Percentiles rank a stretch among this genome's conserved stretches.
phyloP scores from a whole-genome alignment of 2,113 vertebrate genomes.

The Thermophis baileyi region DNA sequence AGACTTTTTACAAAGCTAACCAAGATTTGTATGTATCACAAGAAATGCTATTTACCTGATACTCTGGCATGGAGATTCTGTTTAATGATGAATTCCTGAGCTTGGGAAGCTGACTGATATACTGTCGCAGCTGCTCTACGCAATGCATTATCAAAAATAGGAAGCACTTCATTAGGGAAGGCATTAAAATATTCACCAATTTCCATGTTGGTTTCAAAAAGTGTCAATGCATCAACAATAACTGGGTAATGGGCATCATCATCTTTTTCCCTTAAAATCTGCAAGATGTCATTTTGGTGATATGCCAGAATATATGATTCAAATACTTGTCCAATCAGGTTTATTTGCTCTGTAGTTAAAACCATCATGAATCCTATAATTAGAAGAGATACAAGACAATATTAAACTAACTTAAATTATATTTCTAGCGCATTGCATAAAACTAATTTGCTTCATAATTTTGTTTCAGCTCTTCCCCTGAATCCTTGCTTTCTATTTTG shows the following conservation, averaged over 20 bases:
- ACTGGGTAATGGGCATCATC: constrained; percentile 79
- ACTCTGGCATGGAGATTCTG: constrained; percentile 83
- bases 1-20: background rate
- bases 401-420: background rate
- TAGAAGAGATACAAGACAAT: background rate
- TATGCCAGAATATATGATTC: constrained; percentile 83
- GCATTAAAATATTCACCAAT: constrained; percentile 88
- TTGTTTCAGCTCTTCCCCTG: background rate
- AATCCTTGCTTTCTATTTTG: background rate
- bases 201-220: constrained; percentile 97
- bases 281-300: constrained; percentile 78
- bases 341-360: constrained; percentile 76
- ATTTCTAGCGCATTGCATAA: background rate
- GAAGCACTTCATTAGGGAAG: constrained; percentile 80
- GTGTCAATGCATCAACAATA: constrained; percentile 88
- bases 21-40: background rate
- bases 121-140: constrained; percentile 65
- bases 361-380: constrained; percentile 56
- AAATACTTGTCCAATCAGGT: constrained; percentile 81
- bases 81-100: constrained; percentile 60
- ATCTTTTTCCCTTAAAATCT: constrained; percentile 67
- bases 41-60: constrained; percentile 74
- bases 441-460: background rate
- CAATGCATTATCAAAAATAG: constrained; percentile 83
- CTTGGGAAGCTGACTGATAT: constrained; percentile 46